Evolutionary conservation across 2,888 invertebrate genomes (phyloP).

Genomic region (Mongoloraphidia duomilia): DNA sequence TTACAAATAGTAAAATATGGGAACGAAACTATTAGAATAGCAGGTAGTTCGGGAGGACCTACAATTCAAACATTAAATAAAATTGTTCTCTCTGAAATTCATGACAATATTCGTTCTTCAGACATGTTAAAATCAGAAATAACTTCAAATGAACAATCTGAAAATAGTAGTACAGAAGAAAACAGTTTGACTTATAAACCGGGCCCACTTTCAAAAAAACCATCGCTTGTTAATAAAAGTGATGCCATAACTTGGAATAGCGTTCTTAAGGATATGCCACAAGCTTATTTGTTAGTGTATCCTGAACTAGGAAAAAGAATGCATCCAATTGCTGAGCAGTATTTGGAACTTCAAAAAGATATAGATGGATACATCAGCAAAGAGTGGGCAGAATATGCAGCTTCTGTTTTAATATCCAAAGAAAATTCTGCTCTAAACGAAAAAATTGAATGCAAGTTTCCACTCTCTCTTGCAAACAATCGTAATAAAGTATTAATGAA

Average conservation of each 20-base stretch:
- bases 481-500: conserved; percentile 39
- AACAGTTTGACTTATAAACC: conserved; percentile 30
- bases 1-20: conserved; percentile 9
- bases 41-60: conserved; percentile 13
- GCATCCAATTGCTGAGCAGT: conserved; percentile 29
- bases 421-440: conserved; percentile 20
- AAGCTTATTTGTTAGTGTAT: conserved; percentile 32
- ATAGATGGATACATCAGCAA: conserved; percentile 30
- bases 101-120: no score
- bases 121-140: no score
- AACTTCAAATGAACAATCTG: background rate
- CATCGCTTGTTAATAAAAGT: conserved; percentile 29
- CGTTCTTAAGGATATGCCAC: conserved; percentile 35
- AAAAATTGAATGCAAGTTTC: conserved; percentile 34
- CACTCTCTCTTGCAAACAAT: conserved; percentile 40
- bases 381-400: conserved; percentile 40
- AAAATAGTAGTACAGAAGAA: background rate
- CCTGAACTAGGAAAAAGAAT: conserved; percentile 34
- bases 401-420: conserved; percentile 32
- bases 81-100: background rate
- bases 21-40: conserved; percentile 10
- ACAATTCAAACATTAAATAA: background rate
- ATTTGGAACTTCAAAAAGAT: conserved; percentile 29
- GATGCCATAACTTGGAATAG: conserved; percentile 33
- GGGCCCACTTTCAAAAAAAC: conserved; percentile 39